phyloP scores from a whole-genome alignment of 2,797 vertebrate species.

The Clarias platycephalus region DNA sequence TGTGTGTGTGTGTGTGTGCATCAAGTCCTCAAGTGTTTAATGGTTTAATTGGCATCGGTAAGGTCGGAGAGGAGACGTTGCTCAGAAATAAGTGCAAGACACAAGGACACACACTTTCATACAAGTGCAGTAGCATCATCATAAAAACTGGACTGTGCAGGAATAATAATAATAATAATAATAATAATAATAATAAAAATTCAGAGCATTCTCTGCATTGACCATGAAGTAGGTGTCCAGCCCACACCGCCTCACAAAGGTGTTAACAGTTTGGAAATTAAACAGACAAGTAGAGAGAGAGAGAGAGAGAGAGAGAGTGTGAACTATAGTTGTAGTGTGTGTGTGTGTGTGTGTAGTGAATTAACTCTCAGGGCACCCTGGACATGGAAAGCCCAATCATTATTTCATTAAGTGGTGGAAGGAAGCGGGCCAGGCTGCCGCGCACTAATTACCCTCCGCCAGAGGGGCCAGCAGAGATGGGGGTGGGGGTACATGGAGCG shows the following conservation, averaged over 20 bases:
- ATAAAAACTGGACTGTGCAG: constrained; percentile 14
- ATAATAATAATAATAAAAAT: constrained; percentile 17
- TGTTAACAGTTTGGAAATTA: constrained; percentile 49
- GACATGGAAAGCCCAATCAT: constrained; percentile 82
- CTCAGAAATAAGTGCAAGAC: constrained; percentile 51
- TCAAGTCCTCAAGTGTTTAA: constrained; percentile 69
- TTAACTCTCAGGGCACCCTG: constrained; percentile 83
- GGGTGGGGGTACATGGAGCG: constrained; percentile 55
- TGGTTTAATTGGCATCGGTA: constrained; percentile 74
- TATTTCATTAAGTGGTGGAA: constrained; percentile 82
- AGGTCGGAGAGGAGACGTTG: constrained; percentile 56
- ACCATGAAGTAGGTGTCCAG: constrained; percentile 44
- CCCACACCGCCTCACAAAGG: constrained; percentile 47
- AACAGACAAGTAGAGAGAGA: constrained; percentile 30
- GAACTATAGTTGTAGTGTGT: constrained; percentile 46
- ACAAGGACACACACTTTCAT: constrained; percentile 8
- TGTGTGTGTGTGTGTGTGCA: constrained; percentile 45
- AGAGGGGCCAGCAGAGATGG: constrained; percentile 61
- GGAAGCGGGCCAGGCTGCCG: constrained; percentile 75
- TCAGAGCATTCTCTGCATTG: constrained; percentile 25
- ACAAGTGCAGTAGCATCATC: not conserved
- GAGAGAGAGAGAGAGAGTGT: constrained; percentile 29
- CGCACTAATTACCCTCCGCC: constrained; percentile 80
- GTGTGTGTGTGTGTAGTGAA: constrained; percentile 61
- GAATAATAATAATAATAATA: constrained; percentile 5